Base-by-base conservation (phyloP, 1,140 invertebrate genomes). In the Araneus ventricosus region DNA sequence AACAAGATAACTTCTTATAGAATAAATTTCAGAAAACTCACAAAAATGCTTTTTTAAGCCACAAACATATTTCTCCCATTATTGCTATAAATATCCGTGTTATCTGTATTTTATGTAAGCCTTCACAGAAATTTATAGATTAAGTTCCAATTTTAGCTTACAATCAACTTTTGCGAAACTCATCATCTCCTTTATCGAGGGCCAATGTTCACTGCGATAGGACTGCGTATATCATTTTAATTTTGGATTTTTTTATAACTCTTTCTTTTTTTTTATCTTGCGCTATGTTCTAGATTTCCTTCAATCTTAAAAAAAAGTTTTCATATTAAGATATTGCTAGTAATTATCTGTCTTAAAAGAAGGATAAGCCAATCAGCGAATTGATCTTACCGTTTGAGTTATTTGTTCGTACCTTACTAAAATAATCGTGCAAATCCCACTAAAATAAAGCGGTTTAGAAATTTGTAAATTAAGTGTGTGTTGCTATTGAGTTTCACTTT, bases 91-190 rank as follows among this genome's bases (percentile, higher is more conserved):
- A 75, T 75, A 75, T 20, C 67, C 30, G 4, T 34, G 14, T 75
- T 75, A 75, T 75, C 80, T 27, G 22, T 84, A 52, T 27, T 52
- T 84, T 57, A 52, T 84, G 80, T 84, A 84, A 84, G n/a, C 80
- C 45, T 84, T 52, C 10, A 45, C 27, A 84, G 27, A 57, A 84
- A 45, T 45, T 34, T n/a, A 27, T 27, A 84, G 80, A 84, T 84
- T 52, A 84, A 52, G 30, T 45, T 84, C 80, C 80, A 84, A 52
- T 84, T 84, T 84, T 84, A 84, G 39, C 80, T 84, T 84, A 45
- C 10, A 30, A 14, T 57, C 22, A 22, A 10, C 10, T 84, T 84
- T 84, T n/a, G n/a, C 10, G 30, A 84, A 84, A 84, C 39, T 84
- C 80, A 84, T 52, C 80, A 45, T 34, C 4, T 57, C 27, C n/a